A percentile compares a stretch with the other conserved stretches of the same genome.
These are phyloP conservation scores for Euclidia mi DNA, from an alignment of 2,888 invertebrate genomes.

Conservation along the genomic window DNA sequence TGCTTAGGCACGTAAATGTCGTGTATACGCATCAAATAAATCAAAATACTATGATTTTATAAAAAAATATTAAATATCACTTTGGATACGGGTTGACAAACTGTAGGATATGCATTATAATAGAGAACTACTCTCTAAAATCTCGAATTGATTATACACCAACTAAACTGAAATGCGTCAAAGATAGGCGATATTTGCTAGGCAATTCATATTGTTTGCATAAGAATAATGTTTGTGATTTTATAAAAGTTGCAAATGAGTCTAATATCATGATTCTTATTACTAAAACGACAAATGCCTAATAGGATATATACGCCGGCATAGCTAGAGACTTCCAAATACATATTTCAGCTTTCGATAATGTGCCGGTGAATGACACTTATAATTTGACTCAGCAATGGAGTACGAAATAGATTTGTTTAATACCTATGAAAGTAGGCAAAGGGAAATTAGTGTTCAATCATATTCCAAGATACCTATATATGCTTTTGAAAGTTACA, in stretches of 20 bases:
- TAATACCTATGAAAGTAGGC: too few species aligned
- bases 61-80: not conserved
- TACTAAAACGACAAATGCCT: slow-evolving; percentile 15
- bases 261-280: slow-evolving; percentile 21
- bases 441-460: not conserved
- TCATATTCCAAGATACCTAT: too few species aligned
- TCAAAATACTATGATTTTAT: too few species aligned
- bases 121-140: slow-evolving; percentile 9
- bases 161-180: slow-evolving; percentile 61
- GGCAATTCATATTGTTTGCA: slow-evolving; percentile 58
- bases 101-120: too few species aligned
- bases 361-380: slow-evolving; percentile 13
- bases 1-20: too few species aligned
- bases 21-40: too few species aligned
- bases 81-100: not conserved
- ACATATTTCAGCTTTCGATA: slow-evolving; percentile 4
- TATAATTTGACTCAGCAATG: not conserved
- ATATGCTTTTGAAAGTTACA: too few species aligned
- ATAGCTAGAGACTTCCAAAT: slow-evolving; percentile 13
- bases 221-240: slow-evolving; percentile 56
- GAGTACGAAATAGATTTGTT: too few species aligned
- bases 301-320: slow-evolving; percentile 15
- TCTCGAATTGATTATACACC: slow-evolving; percentile 36
- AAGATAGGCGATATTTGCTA: slow-evolving; percentile 59
- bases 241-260: slow-evolving; percentile 47